A percentile compares a stretch with the other conserved stretches of the same genome.
These are phyloP conservation scores for Exocentrus adspersus DNA, from an alignment of 2,888 invertebrate species.

Conservation along the genomic window DNA sequence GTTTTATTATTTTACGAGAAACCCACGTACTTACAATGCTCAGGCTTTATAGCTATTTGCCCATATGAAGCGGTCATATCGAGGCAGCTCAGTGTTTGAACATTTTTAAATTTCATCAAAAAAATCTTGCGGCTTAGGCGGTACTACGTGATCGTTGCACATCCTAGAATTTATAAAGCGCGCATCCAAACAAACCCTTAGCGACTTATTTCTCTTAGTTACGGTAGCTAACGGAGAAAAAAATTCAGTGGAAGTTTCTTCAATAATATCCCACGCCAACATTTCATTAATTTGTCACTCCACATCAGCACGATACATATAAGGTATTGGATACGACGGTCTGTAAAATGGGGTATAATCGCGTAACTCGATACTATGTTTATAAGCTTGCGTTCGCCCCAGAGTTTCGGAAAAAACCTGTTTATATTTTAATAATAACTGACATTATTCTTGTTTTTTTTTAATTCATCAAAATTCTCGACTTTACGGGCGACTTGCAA, in stretches of 20 bases:
- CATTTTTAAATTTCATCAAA: conserved; percentile 6
- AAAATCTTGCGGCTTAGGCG: too few relatives aligned
- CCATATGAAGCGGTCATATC: background rate
- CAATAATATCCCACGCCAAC: background rate
- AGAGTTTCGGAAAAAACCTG: conserved; percentile 19
- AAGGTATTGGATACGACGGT: conserved; percentile 2
- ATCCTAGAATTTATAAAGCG: background rate
- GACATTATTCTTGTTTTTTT: background rate
- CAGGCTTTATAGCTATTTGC: too few relatives aligned
- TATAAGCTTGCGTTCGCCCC: conserved; percentile 1
- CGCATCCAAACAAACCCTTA: conserved; percentile 1
- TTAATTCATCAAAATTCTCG: background rate
- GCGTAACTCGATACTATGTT: conserved; percentile 8
- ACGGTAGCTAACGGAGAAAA: background rate
- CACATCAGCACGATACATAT: background rate
- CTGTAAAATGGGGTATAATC: conserved; percentile 15
- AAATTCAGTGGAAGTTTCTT: background rate
- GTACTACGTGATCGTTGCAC: background rate
- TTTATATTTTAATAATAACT: conserved; percentile 1
- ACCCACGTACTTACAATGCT: too few relatives aligned
- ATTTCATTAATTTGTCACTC: conserved; percentile 4
- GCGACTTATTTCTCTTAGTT: background rate
- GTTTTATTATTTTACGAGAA: too few relatives aligned
- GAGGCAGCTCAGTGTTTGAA: background rate
- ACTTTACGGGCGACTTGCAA: background rate